These are phyloP conservation scores for Canis aureus DNA, from an alignment of 2,113 vertebrate species.

Conservation along the genomic window DNA sequence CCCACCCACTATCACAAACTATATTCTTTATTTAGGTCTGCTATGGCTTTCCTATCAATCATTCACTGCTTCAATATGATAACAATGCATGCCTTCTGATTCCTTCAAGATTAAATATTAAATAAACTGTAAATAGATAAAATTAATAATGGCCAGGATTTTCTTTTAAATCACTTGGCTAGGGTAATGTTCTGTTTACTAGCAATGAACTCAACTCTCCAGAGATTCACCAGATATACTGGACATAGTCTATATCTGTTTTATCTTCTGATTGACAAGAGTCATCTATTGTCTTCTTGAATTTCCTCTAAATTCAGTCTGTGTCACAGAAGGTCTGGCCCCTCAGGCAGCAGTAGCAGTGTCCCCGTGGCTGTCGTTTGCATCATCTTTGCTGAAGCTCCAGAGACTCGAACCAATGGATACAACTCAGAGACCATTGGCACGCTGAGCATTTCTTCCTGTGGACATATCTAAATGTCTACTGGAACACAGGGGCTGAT, in stretches of 20 bases:
- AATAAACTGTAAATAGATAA: not conserved
- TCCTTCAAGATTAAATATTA: not conserved
- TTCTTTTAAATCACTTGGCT: not conserved
- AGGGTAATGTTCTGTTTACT: not conserved
- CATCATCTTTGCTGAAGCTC: not conserved
- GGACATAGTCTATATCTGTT: no score
- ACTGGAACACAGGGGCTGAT: not conserved
- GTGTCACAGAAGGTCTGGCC: not conserved
- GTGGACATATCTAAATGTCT: not conserved
- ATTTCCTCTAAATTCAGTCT: not conserved
- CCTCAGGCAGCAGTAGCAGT: not conserved
- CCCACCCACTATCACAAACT: not conserved
- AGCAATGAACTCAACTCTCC: not conserved
- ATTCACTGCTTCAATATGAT: not conserved
- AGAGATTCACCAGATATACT: not conserved
- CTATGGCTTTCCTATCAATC: not conserved
- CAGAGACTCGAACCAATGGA: not conserved
- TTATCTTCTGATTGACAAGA: constrained; percentile 21
- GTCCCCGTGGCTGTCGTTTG: not conserved
- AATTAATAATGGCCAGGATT: not conserved
- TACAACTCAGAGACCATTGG: not conserved
- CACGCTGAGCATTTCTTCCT: not conserved
- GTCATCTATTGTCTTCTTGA: not conserved
- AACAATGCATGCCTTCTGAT: not conserved
- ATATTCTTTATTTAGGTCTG: not conserved